phyloP scores from a whole-genome alignment of 2,888 invertebrate species.

The Horisme vitalbata region DNA sequence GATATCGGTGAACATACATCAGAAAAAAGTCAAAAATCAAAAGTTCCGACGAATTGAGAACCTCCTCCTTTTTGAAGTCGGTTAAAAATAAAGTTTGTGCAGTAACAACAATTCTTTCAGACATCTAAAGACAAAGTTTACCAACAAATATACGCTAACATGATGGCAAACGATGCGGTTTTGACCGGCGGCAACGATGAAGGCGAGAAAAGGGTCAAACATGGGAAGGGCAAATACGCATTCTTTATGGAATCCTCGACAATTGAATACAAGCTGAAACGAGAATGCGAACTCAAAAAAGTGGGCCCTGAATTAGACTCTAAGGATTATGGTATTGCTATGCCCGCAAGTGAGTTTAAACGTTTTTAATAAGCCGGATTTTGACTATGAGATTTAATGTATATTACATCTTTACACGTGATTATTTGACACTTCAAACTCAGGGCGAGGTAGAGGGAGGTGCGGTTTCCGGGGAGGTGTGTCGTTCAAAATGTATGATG shows the following conservation, averaged over 20 bases:
- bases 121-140: constrained; percentile 93
- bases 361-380: too few species aligned
- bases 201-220: constrained; percentile 90
- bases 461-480: too few species aligned
- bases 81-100: too few species aligned
- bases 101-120: constrained; percentile 48
- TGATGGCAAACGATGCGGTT: constrained; percentile 91
- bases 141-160: constrained; percentile 94
- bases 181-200: constrained; percentile 90
- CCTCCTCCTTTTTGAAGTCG: too few species aligned
- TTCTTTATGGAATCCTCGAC: constrained; percentile 98
- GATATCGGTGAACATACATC: too few species aligned
- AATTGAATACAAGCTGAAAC: constrained; percentile 94
- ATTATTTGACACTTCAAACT: too few species aligned
- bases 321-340: constrained; percentile 92
- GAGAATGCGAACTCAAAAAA: constrained; percentile 91
- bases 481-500: too few species aligned
- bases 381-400: too few species aligned
- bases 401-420: too few species aligned
- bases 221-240: constrained; percentile 86
- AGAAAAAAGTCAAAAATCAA: too few species aligned
- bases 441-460: too few species aligned
- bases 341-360: constrained; percentile 89
- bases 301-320: constrained; percentile 92
- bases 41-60: too few species aligned